Evolutionary conservation across 2,113 vertebrate genomes (phyloP).

Genomic region (Sinocyclocheilus rhinocerous): DNA sequence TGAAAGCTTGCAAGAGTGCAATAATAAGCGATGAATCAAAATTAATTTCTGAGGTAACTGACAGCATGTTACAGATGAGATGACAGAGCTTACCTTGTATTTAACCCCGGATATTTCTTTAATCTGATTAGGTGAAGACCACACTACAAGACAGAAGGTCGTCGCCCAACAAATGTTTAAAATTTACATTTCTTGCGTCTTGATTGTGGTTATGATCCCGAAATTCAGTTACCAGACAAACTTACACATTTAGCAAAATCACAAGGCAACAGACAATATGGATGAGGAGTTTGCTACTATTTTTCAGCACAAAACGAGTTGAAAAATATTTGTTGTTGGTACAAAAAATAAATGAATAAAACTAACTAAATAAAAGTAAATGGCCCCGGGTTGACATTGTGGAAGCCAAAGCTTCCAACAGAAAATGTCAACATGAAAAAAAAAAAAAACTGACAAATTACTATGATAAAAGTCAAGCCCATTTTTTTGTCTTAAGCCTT

Average conservation of each 20-base stretch:
- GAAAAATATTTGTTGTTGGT: too few relatives aligned
- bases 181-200: background rate
- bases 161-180: background rate
- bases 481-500: background rate
- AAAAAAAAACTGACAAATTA: background rate
- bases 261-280: too few relatives aligned
- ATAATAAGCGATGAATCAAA: background rate
- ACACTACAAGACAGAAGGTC: background rate
- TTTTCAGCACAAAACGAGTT: too few relatives aligned
- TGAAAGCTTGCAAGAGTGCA: too few relatives aligned
- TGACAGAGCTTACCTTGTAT: background rate
- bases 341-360: too few relatives aligned
- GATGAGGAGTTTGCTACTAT: too few relatives aligned
- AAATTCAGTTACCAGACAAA: background rate
- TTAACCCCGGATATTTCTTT: background rate
- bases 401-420: background rate
- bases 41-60: background rate
- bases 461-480: background rate
- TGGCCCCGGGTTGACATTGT: too few relatives aligned
- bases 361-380: too few relatives aligned
- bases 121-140: background rate
- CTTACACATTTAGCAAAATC: background rate
- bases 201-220: background rate
- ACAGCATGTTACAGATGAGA: background rate
- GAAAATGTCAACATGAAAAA: background rate